A percentile compares a stretch with the other conserved stretches of the same genome.
These are phyloP conservation scores for Xanthorhoe spadicearia DNA, from an alignment of 2,888 invertebrate species.

Conservation along the genomic window DNA sequence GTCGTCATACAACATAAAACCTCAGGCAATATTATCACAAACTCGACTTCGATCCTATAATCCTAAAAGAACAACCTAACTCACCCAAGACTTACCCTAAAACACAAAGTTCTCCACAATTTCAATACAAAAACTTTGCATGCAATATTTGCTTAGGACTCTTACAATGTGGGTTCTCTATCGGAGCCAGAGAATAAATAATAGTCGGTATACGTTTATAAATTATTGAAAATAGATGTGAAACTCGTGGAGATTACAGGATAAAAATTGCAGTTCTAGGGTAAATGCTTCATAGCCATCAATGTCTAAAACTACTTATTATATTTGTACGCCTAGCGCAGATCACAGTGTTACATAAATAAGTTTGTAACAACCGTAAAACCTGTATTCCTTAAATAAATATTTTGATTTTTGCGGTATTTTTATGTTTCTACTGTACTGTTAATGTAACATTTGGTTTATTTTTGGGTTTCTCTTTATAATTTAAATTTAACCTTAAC, in stretches of 20 bases:
- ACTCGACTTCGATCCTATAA: constrained; percentile 11
- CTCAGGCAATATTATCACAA: not conserved
- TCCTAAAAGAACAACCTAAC: constrained; percentile 17
- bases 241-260: constrained; percentile 6
- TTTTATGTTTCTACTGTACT: no score
- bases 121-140: constrained; percentile 30
- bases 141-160: constrained; percentile 31
- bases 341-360: no score
- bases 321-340: no score
- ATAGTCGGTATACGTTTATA: constrained; percentile 4
- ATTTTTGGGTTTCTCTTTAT: no score
- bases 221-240: constrained; percentile 8
- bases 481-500: no score
- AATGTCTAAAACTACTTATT: no score
- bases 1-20: not conserved
- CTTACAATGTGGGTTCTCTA: constrained; percentile 34
- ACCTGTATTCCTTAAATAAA: no score
- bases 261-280: not conserved
- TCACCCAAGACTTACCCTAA: constrained; percentile 14
- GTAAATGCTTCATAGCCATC: no score
- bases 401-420: no score
- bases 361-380: no score
- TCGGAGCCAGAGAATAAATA: constrained; percentile 18
- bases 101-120: constrained; percentile 26
- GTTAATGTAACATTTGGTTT: no score